Conservation (phyloP, 35 echinoderm and acorn worm species). For the Eucidaris tribuloides region DNA sequence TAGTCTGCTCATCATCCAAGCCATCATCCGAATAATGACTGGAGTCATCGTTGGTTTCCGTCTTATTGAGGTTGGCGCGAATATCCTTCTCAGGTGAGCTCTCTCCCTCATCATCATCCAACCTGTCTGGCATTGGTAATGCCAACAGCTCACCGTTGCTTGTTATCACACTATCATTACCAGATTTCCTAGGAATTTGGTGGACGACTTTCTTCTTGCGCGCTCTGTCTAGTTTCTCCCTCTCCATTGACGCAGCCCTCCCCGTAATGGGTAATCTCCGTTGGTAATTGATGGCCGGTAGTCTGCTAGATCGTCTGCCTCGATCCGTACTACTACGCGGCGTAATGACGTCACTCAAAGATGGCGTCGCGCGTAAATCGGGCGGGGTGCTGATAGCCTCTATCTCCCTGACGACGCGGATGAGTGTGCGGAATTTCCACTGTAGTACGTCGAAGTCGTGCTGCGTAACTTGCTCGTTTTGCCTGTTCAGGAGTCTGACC, state of each 20-base stretch:
- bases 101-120: not conserved
- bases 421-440: not conserved
- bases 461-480: slow-evolving; percentile 11
- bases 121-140: not conserved
- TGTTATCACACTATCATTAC: not conserved
- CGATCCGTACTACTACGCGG: not conserved
- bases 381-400: slow-evolving; percentile 14
- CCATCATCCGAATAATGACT: too few species aligned
- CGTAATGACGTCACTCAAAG: not conserved
- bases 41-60: too few species aligned
- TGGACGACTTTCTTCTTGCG: slow-evolving; percentile 12
- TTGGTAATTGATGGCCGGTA: not conserved
- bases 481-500: slow-evolving; percentile 11
- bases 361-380: not conserved
- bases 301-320: not conserved
- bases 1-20: too few species aligned
- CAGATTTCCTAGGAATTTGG: slow-evolving; percentile 8
- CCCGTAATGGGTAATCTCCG: not conserved
- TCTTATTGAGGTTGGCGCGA: too few species aligned
- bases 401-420: slow-evolving; percentile 2
- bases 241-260: not conserved
- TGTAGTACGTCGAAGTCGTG: slow-evolving; percentile 18
- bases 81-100: not conserved
- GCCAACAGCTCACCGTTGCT: not conserved
- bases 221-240: not conserved